Evolutionary conservation across 2,888 invertebrate species (phyloP).

Genomic region (Pandemis heparana): DNA sequence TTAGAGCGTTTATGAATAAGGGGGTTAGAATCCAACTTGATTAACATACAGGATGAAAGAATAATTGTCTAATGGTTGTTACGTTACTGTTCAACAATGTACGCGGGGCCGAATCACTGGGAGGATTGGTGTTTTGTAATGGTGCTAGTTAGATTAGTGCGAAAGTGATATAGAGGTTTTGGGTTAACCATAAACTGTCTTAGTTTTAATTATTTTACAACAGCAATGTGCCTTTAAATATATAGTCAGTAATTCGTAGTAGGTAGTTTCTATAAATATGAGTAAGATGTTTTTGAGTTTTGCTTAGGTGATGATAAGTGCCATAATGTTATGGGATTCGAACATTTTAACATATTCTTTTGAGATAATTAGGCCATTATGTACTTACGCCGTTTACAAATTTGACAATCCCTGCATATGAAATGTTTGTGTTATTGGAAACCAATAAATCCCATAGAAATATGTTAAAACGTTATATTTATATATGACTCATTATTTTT

Average conservation of each 20-base stretch:
- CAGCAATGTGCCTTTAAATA: conserved; percentile 37
- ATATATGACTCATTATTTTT: conserved; percentile 32
- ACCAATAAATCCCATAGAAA: not conserved
- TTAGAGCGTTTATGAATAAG: no score
- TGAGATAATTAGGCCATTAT: not conserved
- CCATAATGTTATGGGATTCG: conserved; percentile 35
- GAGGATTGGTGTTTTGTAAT: conserved; percentile 34
- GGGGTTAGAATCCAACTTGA: no score
- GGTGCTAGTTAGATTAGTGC: conserved; percentile 46
- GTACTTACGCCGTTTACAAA: not conserved
- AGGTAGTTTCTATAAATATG: conserved; percentile 25
- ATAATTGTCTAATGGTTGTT: conserved; percentile 41
- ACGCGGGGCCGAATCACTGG: conserved; percentile 18
- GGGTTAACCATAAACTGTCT: conserved; percentile 3
- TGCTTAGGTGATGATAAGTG: conserved; percentile 33
- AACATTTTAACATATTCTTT: conserved; percentile 22
- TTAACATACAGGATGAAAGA: no score
- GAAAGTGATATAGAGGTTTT: conserved; percentile 29
- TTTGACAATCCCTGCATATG: not conserved
- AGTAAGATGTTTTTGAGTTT: conserved; percentile 15
- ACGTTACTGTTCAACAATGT: conserved; percentile 39
- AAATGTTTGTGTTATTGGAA: not conserved
- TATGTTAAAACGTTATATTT: conserved; percentile 1
- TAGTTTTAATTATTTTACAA: conserved; percentile 17
- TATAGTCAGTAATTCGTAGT: conserved; percentile 27